These are phyloP conservation scores for Labeo catla DNA, from an alignment of 2,113 vertebrate genomes.

Conservation along the genomic window DNA sequence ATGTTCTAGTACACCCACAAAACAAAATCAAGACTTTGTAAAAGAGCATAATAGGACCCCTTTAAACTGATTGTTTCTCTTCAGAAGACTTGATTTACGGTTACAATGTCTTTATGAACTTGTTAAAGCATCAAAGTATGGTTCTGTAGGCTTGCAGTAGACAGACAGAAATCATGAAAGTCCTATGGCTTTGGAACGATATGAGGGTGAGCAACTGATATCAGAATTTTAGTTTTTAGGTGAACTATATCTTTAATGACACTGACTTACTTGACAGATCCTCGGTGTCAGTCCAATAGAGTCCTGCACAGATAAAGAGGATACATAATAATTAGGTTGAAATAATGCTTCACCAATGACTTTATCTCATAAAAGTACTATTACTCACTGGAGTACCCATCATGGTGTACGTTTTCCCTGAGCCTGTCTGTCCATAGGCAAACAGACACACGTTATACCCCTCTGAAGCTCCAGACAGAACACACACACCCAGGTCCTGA, in stretches of 20 bases:
- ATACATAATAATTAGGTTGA: neutral
- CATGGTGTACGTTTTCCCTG: constrained; percentile 99
- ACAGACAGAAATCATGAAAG: neutral
- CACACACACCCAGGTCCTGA: constrained; percentile 91
- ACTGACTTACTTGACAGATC: constrained; percentile 89
- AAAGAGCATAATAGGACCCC: too few relatives aligned
- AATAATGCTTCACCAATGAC: neutral
- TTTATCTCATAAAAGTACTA: neutral
- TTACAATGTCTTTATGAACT: neutral
- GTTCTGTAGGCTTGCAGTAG: neutral
- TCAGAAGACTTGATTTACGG: neutral
- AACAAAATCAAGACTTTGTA: too few relatives aligned
- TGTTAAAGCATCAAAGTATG: neutral
- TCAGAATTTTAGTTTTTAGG: neutral
- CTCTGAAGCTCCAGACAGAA: constrained; percentile 86
- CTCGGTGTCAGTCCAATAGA: constrained; percentile 92
- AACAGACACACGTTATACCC: constrained; percentile 99
- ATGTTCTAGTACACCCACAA: too few relatives aligned
- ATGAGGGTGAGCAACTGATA: too few relatives aligned
- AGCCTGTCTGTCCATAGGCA: constrained; percentile 97
- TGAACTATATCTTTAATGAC: neutral
- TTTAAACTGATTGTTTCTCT: neutral
- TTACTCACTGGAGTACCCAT: constrained; percentile 92
- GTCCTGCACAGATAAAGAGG: constrained; percentile 74
- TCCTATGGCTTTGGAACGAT: neutral